These are phyloP conservation scores for Nesoenas mayeri DNA, from an alignment of 2,113 vertebrate species.

Conservation along the genomic window DNA sequence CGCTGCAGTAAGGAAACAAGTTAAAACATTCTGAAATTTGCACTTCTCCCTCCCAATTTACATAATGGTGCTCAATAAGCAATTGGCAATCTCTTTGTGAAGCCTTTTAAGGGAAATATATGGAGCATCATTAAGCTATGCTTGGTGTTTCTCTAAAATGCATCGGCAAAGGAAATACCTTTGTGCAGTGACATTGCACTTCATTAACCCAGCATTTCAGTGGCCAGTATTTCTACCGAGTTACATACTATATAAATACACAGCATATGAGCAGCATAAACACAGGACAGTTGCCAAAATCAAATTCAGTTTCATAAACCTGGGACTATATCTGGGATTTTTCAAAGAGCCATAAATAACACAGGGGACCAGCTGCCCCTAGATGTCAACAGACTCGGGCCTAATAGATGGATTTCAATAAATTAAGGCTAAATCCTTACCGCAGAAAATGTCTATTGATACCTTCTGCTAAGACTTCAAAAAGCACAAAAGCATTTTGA, in stretches of 20 bases:
- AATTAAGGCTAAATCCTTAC: slow-evolving; percentile 11
- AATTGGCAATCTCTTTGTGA: neutral
- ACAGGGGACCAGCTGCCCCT: neutral
- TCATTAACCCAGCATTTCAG: neutral
- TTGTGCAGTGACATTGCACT: neutral
- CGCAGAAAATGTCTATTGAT: slow-evolving; percentile 24
- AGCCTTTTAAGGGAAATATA: neutral
- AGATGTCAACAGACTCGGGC: neutral
- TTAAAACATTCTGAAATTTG: neutral
- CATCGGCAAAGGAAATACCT: neutral
- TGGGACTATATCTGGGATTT: neutral
- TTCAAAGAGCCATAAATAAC: slow-evolving; percentile 22
- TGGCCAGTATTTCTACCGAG: neutral
- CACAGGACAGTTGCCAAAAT: slow-evolving; percentile 5
- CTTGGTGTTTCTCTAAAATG: neutral
- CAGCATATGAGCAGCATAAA: neutral
- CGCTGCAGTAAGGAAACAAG: neutral
- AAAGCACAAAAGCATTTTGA: slow-evolving; percentile 41
- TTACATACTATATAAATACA: neutral
- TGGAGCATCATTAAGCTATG: neutral
- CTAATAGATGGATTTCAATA: slow-evolving; percentile 39
- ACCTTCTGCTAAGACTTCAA: slow-evolving; percentile 52
- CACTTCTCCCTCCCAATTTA: neutral
- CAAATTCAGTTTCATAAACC: neutral
- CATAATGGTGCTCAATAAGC: neutral